Evolutionary conservation across 2,888 invertebrate species (phyloP).

Genomic region (Phaonia tiefii): DNA sequence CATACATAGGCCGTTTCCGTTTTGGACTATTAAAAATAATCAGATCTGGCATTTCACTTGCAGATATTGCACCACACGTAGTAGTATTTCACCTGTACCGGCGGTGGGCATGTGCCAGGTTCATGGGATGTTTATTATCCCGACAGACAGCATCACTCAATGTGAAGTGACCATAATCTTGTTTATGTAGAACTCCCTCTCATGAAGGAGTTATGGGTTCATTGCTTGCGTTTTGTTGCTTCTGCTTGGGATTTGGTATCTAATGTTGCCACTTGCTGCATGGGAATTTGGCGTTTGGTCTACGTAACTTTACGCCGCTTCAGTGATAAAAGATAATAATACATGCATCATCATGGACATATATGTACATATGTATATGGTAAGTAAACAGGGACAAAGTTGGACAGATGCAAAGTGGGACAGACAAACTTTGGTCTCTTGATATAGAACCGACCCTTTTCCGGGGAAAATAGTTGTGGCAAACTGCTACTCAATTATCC

Average conservation of each 20-base stretch:
- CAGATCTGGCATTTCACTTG: slow-evolving; percentile 25
- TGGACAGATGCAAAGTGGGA: too few species aligned
- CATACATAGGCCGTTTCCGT: not conserved
- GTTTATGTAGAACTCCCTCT: slow-evolving; percentile 29
- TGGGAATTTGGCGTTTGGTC: slow-evolving; percentile 57
- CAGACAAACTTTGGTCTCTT: too few species aligned
- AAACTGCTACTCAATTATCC: too few species aligned
- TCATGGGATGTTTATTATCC: too few species aligned
- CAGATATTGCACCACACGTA: not conserved
- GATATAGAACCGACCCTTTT: too few species aligned
- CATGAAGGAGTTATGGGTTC: slow-evolving; percentile 4
- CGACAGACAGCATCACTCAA: slow-evolving; percentile 10
- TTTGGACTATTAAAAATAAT: slow-evolving; percentile 30
- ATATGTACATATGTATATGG: not conserved
- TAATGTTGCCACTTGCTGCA: too few species aligned
- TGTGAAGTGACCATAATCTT: slow-evolving; percentile 24
- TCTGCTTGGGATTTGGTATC: too few species aligned
- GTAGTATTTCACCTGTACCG: slow-evolving; percentile 18
- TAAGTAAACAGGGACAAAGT: too few species aligned
- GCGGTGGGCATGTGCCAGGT: not conserved
- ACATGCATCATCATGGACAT: not conserved
- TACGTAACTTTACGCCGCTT: slow-evolving; percentile 49
- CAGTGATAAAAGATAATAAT: slow-evolving; percentile 26
- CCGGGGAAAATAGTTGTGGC: too few species aligned
- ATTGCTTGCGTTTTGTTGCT: too few species aligned